Percentiles rank a stretch among this genome's conserved stretches.
Conservation (phyloP, 2,888 invertebrate genomes). For the Dorcus hopei region DNA sequence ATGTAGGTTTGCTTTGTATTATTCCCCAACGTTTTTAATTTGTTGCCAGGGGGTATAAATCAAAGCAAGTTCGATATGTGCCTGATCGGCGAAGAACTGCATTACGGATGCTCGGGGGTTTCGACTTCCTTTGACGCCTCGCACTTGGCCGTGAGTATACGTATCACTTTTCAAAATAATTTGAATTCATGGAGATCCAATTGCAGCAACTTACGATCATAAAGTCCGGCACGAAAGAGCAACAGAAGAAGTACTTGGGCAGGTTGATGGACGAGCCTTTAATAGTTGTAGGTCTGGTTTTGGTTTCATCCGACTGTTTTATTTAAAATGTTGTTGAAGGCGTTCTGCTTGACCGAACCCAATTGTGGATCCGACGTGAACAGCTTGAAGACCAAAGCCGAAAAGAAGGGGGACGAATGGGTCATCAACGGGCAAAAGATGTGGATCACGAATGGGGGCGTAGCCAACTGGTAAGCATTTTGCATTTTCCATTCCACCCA, state of each 20-base stretch:
- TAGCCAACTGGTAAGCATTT: constrained; percentile 79
- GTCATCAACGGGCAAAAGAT: constrained; percentile 93
- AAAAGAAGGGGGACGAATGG: constrained; percentile 93
- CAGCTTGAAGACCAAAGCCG: constrained; percentile 86
- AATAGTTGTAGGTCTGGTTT: constrained; percentile 69
- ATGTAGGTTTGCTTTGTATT: too few relatives aligned
- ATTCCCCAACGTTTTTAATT: background rate
- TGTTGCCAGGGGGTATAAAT: constrained; percentile 65
- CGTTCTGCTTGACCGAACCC: constrained; percentile 95
- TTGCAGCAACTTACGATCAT: constrained; percentile 77
- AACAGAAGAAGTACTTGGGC: constrained; percentile 93
- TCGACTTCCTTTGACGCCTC: constrained; percentile 85
- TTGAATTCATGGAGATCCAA: too few relatives aligned
- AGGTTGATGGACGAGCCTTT: constrained; percentile 86
- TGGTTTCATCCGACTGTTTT: constrained; percentile 8
- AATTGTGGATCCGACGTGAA: constrained; percentile 95
- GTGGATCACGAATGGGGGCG: constrained; percentile 99
- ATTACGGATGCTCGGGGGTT: constrained; percentile 88
- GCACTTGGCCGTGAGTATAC: constrained; percentile 63
- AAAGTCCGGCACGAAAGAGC: constrained; percentile 78
- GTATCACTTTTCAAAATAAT: too few relatives aligned
- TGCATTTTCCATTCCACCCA: too few relatives aligned
- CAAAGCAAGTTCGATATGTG: constrained; percentile 71
- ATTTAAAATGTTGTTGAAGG: constrained; percentile 52
- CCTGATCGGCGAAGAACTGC: constrained; percentile 80